Evolutionary conservation across 2,113 vertebrate species (phyloP).

Genomic region (Sinocyclocheilus anophthalmus): DNA sequence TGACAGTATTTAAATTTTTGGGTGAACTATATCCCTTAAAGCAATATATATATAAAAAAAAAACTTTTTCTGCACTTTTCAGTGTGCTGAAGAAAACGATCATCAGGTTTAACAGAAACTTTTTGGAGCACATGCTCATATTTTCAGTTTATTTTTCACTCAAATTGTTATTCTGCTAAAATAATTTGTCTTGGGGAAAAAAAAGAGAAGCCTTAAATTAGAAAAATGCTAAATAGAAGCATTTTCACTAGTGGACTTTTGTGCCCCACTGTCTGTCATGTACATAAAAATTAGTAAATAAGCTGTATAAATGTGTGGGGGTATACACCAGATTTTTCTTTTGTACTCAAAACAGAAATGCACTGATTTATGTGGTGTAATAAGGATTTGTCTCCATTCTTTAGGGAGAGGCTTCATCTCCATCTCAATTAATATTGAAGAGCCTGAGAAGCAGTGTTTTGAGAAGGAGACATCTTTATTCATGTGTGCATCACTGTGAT

Average conservation of each 20-base stretch:
- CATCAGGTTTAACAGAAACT: neutral
- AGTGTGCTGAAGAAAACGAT: neutral
- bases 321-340: neutral
- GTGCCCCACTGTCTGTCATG: neutral
- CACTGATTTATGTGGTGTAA: neutral
- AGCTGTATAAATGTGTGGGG: neutral
- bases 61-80: neutral
- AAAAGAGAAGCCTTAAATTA: neutral
- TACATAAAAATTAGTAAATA: neutral
- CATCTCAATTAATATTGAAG: slow-evolving; percentile 66
- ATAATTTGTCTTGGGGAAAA: neutral
- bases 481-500: slow-evolving; percentile 68
- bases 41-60: no score
- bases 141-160: neutral
- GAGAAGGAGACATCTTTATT: slow-evolving; percentile 71
- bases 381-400: slow-evolving; percentile 39
- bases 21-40: no score
- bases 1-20: no score
- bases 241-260: neutral
- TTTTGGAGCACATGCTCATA: neutral
- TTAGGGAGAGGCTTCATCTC: slow-evolving; percentile 45
- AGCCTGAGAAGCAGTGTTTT: slow-evolving; percentile 55
- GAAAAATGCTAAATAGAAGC: neutral
- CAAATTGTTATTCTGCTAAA: neutral
- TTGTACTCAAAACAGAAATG: neutral